Percentiles rank a stretch among this genome's conserved stretches.
Evolutionary conservation across 2,888 invertebrate species (phyloP).

Genomic region (Drosophila fulvimacula): DNA sequence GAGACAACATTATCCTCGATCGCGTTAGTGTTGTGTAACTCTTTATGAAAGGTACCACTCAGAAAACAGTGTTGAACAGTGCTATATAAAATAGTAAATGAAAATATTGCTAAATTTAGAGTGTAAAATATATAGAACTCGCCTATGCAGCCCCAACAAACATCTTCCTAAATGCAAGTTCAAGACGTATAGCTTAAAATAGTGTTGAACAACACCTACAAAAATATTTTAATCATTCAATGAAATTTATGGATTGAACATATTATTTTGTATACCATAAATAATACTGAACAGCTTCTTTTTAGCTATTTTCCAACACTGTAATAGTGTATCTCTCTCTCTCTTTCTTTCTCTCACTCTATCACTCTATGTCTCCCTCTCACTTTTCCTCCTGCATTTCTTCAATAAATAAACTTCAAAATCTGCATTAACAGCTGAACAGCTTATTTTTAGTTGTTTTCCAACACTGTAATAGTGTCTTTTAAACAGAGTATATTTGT

Average conservation of each 20-base stretch:
- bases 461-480: not conserved
- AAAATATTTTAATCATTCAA: not conserved
- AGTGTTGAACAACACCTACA: not conserved
- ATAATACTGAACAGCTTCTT: not conserved
- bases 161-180: not conserved
- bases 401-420: no score
- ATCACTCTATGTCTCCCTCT: no score
- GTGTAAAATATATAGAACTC: not conserved
- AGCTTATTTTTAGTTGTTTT: not conserved
- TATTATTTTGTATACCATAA: no score
- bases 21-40: not conserved
- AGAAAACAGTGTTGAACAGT: not conserved
- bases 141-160: not conserved
- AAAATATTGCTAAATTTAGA: not conserved
- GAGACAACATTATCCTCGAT: no score
- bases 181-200: not conserved
- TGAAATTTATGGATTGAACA: no score
- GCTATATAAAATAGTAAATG: not conserved
- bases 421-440: not conserved
- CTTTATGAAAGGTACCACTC: not conserved
- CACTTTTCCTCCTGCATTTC: no score
- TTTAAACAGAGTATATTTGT: not conserved
- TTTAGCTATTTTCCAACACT: not conserved
- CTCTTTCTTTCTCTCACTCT: no score
- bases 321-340: no score